phyloP scores from a whole-genome alignment of 1,140 invertebrate genomes.

The Calliphora vicina region DNA sequence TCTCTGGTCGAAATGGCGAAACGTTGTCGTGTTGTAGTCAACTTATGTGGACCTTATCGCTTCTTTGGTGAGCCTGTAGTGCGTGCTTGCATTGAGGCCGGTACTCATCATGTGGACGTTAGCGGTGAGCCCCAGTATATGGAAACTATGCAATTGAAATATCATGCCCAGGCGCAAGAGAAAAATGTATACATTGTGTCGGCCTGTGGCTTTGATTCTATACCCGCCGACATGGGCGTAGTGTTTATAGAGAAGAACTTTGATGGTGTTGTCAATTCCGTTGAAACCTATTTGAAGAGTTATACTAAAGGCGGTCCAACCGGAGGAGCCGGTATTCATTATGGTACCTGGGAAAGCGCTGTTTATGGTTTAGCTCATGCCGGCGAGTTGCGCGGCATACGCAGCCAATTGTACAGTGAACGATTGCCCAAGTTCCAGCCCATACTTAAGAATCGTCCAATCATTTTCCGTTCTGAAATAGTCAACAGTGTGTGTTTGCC shows the following conservation, averaged over 20 bases:
- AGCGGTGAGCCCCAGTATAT: constrained; percentile 91
- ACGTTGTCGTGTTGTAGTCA: constrained; percentile 76
- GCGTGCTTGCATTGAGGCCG: constrained; percentile 82
- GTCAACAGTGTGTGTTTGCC: constrained; percentile 71
- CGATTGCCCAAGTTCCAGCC: constrained; percentile 71
- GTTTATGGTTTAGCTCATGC: constrained; percentile 75
- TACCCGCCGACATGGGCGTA: constrained; percentile 87
- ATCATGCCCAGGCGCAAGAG: constrained; percentile 79
- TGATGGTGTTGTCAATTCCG: constrained; percentile 76
- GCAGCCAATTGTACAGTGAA: constrained; percentile 72
- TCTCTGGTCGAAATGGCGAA: constrained; percentile 80
- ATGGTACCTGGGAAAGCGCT: constrained; percentile 84
- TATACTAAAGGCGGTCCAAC: constrained; percentile 54
- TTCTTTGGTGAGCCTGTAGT: constrained; percentile 93
- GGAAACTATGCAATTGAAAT: constrained; percentile 84
- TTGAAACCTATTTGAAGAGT: constrained; percentile 75
- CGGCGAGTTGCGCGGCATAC: constrained; percentile 70
- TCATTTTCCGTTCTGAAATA: constrained; percentile 71
- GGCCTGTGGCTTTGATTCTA: constrained; percentile 89
- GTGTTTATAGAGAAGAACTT: constrained; percentile 79
- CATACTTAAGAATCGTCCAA: constrained; percentile 65
- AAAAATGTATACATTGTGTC: constrained; percentile 84
- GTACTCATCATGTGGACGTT: constrained; percentile 89
- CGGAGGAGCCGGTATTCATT: constrained; percentile 67
- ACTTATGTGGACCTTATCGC: constrained; percentile 89